phyloP scores from a whole-genome alignment of 2,888 invertebrate species.

The Chorisops tibialis region DNA sequence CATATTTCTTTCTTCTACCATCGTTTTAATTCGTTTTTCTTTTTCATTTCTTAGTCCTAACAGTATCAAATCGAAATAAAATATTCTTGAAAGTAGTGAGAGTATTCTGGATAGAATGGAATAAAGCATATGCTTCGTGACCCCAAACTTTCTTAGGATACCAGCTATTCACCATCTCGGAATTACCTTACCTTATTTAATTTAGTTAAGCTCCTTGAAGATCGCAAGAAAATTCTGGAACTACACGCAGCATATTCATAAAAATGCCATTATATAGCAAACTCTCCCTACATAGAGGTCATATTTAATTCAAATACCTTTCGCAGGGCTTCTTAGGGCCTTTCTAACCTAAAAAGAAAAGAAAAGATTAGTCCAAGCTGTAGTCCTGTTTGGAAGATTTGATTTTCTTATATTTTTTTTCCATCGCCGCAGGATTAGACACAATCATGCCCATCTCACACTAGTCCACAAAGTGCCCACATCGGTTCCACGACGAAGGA shows the following conservation, averaged over 20 bases:
- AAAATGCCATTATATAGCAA: slow-evolving; percentile 2
- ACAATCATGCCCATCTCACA: background rate
- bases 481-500: background rate
- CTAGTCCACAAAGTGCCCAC: background rate
- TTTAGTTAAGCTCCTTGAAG: slow-evolving; percentile 1
- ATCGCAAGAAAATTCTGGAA: background rate
- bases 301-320: slow-evolving; percentile 22
- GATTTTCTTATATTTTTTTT: slow-evolving; percentile 1
- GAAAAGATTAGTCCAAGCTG: background rate
- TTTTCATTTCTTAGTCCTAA: too few relatives aligned
- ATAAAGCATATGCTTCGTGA: too few relatives aligned
- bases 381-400: too few relatives aligned
- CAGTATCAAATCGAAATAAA: too few relatives aligned
- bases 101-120: too few relatives aligned
- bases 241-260: slow-evolving; percentile 14
- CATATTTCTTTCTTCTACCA: too few relatives aligned
- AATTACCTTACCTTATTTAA: slow-evolving; percentile 22
- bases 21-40: too few relatives aligned
- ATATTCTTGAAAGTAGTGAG: too few relatives aligned
- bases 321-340: background rate
- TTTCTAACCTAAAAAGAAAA: background rate
- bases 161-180: background rate
- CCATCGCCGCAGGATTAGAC: slow-evolving; percentile 18
- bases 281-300: slow-evolving; percentile 2
- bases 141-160: too few relatives aligned